Base-by-base conservation (phyloP, 2,797 vertebrate genomes). In the Hoplostethus atlanticus region DNA sequence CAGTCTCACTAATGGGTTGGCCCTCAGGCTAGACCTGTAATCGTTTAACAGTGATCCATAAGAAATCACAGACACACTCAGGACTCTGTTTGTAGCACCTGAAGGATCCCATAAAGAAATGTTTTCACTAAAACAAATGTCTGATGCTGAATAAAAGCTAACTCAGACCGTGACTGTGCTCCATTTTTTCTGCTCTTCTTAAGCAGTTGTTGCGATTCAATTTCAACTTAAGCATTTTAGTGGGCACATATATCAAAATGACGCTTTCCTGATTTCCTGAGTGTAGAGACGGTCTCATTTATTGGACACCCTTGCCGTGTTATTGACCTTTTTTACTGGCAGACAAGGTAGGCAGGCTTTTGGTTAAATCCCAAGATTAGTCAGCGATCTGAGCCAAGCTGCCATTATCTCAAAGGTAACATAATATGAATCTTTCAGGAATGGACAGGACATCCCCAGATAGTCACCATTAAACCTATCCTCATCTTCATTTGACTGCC, bases 401-500 rank as follows among this genome's bases (percentile, higher is more conserved):
- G 56, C 38, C 21, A 71, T 87, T 76, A 84, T 87, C 75, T 77
- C 69, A 69, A 64, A 88, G 68, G 67, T 62, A 59, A 80, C 68
- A 40, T 64, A 51, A 79, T 68, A 86, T 73, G 68, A 86, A 75
- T 82, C 76, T 77, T 68, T 76, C 38, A 71, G 57, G 68, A 89
- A 81, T 86, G 68, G 63, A 28, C 34, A 68, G 77, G 51, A 80
- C 63, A 64, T 80, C 77, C 57, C 61, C 56, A 76, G 79, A 83
- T 15, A 79, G 59, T 40, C 73, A 67, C 62, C 42, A 83, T 86
- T 77, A 85, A 83, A 87, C 34, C 62, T 52, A 55, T 64, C 64
- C 68, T 69, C 67, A 61, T 72, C 64, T 72, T 74, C 44, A 72
- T 80, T 62, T 84, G 54, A 68, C 59, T 75, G 54, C 70, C 42